Percentiles rank a stretch among this genome's conserved stretches.
Conservation (phyloP, 1,140 invertebrate species). For the Tetramorium alpestre region DNA sequence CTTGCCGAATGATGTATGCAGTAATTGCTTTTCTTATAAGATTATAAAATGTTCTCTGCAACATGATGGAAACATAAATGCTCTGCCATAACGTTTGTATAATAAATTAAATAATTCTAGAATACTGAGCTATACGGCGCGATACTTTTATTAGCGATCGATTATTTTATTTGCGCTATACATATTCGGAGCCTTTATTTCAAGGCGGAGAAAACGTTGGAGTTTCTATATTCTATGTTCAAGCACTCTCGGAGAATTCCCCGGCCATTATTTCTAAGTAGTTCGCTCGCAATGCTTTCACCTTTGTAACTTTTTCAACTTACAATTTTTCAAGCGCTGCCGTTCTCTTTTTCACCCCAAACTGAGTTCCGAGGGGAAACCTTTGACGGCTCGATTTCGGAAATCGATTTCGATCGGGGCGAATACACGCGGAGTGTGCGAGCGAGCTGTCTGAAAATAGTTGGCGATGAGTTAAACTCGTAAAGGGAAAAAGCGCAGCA, state of each 20-base stretch:
- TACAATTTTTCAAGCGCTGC: constrained; percentile 22
- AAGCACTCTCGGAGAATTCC: neutral
- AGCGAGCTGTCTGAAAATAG: constrained; percentile 47
- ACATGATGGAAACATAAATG: neutral
- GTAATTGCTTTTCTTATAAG: neutral
- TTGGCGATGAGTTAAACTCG: constrained; percentile 47
- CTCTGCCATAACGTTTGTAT: neutral
- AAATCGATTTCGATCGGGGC: constrained; percentile 34
- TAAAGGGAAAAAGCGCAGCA: constrained; percentile 54
- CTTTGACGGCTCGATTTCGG: constrained; percentile 46
- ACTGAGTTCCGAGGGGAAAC: constrained; percentile 5
- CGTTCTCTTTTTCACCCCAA: constrained; percentile 14
- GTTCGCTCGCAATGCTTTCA: neutral
- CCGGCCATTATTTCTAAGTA: constrained; percentile 21
- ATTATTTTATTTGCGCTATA: neutral
- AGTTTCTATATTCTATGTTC: neutral
- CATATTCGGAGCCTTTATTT: neutral
- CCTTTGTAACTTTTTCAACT: constrained; percentile 25
- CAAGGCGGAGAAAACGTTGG: neutral
- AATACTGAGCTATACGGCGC: neutral
- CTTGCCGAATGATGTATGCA: neutral
- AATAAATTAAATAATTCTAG: neutral
- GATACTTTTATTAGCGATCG: neutral
- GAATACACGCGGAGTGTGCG: neutral
- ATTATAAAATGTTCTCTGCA: neutral